These are phyloP conservation scores for Tinea trinotella DNA, from an alignment of 2,888 invertebrate species.

Conservation along the genomic window DNA sequence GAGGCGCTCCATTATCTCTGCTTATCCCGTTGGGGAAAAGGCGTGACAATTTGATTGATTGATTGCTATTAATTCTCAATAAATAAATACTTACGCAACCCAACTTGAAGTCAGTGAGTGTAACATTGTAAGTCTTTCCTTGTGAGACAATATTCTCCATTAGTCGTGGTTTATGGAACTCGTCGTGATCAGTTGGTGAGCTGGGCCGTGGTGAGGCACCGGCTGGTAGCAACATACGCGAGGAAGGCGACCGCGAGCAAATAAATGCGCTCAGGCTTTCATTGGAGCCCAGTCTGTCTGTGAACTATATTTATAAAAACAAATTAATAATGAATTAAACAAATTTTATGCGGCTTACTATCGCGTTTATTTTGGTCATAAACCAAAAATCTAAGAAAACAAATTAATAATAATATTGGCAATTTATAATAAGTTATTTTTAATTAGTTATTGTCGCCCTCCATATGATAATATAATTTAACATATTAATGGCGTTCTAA, in stretches of 20 bases:
- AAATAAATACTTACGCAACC: constrained; percentile 29
- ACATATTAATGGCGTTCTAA: too few relatives aligned
- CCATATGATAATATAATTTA: too few relatives aligned
- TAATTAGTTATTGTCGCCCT: too few relatives aligned
- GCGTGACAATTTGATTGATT: too few relatives aligned
- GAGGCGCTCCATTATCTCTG: too few relatives aligned
- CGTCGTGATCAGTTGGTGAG: constrained; percentile 31
- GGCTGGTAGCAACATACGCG: constrained; percentile 23
- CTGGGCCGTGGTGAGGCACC: constrained; percentile 27
- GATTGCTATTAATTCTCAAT: too few relatives aligned
- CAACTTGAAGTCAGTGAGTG: constrained; percentile 48
- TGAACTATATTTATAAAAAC: neutral
- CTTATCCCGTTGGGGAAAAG: too few relatives aligned
- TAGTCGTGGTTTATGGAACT: constrained; percentile 41
- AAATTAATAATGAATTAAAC: neutral
- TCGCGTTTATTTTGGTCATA: too few relatives aligned
- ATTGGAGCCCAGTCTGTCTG: neutral
- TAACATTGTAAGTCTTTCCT: constrained; percentile 59
- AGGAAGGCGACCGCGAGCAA: constrained; percentile 27
- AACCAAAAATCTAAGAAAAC: too few relatives aligned
- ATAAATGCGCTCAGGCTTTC: constrained; percentile 17
- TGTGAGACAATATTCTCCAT: constrained; percentile 62
- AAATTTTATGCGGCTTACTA: too few relatives aligned
- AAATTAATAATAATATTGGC: too few relatives aligned
- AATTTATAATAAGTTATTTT: too few relatives aligned